Evolutionary conservation across 2,113 vertebrate species (phyloP).

Genomic region (Dipodomys merriami): DNA sequence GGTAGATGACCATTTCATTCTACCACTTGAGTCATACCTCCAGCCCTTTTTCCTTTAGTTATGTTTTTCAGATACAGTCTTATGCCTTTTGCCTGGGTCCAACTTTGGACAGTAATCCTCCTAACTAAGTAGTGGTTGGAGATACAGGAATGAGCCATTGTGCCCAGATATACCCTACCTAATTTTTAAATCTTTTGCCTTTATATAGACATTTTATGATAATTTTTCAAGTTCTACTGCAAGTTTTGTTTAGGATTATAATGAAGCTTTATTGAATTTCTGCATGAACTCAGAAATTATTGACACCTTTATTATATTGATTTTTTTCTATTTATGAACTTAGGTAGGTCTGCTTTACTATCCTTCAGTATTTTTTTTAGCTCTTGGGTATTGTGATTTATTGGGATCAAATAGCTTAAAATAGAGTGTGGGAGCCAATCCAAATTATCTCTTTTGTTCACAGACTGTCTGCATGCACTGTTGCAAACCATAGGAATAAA

Average conservation of each 20-base stretch:
- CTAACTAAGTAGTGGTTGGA: too few relatives aligned
- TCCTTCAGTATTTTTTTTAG: background rate
- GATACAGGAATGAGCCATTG: too few relatives aligned
- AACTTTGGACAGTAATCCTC: too few relatives aligned
- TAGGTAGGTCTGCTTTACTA: background rate
- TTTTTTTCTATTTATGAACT: background rate
- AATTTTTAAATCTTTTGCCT: background rate
- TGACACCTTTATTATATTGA: constrained; percentile 1
- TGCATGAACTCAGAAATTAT: background rate
- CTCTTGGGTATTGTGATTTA: background rate
- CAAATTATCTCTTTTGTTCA: background rate
- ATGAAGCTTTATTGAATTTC: background rate
- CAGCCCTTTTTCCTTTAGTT: too few relatives aligned
- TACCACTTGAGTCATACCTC: too few relatives aligned
- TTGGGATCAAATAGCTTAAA: background rate
- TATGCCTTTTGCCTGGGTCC: too few relatives aligned
- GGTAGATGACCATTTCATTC: too few relatives aligned
- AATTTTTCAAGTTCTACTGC: background rate
- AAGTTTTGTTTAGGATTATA: background rate
- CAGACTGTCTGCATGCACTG: background rate
- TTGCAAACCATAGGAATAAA: background rate
- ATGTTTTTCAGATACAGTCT: too few relatives aligned
- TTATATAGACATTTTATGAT: background rate
- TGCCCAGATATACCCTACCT: background rate
- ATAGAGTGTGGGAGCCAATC: background rate